Evolutionary conservation across 2,113 vertebrate species (phyloP).

Genomic region (Barnardius zonarius): DNA sequence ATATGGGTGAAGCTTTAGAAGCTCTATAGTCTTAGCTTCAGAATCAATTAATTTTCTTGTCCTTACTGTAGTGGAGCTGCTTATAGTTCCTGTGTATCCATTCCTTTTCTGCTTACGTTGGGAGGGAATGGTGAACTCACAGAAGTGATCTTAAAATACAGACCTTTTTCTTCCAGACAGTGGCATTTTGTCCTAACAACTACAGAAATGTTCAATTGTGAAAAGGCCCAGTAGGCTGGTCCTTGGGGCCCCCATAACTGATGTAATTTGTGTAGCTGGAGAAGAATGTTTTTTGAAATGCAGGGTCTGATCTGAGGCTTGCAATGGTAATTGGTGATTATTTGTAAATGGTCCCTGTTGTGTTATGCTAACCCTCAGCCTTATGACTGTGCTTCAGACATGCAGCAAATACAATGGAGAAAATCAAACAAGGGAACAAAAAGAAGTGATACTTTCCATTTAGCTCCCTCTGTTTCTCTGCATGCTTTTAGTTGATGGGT

Average conservation of each 20-base stretch:
- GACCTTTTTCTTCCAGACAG: background rate
- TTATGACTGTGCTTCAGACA: background rate
- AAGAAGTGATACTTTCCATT: background rate
- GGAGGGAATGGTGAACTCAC: background rate
- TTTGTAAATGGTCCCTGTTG: background rate
- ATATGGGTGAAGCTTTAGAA: background rate
- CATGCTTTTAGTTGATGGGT: background rate
- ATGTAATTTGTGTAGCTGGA: background rate
- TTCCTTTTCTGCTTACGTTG: background rate
- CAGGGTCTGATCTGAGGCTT: background rate
- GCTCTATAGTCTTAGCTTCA: background rate
- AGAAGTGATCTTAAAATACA: background rate
- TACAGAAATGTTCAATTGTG: background rate
- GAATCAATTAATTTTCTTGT: background rate
- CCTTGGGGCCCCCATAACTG: background rate
- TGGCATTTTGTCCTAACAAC: background rate
- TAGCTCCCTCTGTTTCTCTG: background rate
- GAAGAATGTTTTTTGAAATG: background rate
- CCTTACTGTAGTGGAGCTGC: background rate
- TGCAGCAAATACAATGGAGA: background rate
- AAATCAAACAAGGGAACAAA: background rate
- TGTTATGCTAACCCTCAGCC: background rate
- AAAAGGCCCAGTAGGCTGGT: background rate
- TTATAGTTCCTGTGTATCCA: background rate
- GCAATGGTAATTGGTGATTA: background rate